Conservation (phyloP, 2,888 invertebrate species). For the Pollenia griseotomentosa region DNA sequence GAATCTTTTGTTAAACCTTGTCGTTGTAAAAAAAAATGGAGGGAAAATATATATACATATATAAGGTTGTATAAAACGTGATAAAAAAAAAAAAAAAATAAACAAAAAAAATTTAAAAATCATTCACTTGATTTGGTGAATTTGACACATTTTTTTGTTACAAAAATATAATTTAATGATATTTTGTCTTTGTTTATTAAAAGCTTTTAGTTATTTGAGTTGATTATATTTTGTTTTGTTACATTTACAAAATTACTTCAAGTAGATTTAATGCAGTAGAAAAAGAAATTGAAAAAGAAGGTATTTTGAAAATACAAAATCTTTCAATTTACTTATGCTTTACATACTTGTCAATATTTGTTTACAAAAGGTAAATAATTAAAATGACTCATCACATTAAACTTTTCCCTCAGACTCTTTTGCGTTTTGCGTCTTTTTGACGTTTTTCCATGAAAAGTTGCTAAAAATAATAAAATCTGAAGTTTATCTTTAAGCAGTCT, state of each 20-base stretch:
- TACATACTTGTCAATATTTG: no score
- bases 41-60: not conserved
- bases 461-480: no score
- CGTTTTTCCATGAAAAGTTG: no score
- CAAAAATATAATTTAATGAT: conserved; percentile 36
- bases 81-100: not conserved
- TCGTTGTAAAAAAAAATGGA: conserved; percentile 23
- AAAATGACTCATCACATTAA: no score
- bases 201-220: conserved; percentile 3
- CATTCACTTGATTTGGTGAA: conserved; percentile 58
- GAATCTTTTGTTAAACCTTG: conserved; percentile 59
- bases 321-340: no score
- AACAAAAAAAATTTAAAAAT: not conserved
- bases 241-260: not conserved
- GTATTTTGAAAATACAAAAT: no score
- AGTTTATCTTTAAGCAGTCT: no score
- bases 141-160: conserved; percentile 37
- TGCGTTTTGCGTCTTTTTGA: no score
- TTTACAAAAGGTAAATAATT: no score
- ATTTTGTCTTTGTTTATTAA: conserved; percentile 37
- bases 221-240: not conserved
- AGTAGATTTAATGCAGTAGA: conserved; percentile 2
- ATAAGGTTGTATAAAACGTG: conserved; percentile 11
- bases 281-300: not conserved
- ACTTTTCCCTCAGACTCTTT: no score